phyloP scores from a whole-genome alignment of 2,797 vertebrate genomes.

The Rhinophrynus dorsalis region DNA sequence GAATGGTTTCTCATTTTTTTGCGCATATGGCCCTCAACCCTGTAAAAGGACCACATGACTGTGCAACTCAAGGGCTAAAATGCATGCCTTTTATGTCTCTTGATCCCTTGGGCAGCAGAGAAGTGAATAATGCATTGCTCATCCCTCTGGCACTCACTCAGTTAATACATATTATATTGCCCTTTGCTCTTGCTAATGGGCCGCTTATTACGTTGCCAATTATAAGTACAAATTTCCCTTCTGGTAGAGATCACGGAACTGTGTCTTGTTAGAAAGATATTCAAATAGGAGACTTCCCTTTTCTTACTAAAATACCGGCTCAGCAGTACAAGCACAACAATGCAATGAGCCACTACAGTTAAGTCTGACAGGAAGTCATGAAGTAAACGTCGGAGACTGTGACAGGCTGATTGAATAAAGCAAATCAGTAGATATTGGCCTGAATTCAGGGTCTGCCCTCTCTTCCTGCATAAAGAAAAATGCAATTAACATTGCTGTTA shows the following conservation, averaged over 20 bases:
- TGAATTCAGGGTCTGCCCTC: not conserved
- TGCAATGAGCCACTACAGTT: not conserved
- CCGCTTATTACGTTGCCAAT: constrained; percentile 5
- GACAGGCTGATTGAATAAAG: not conserved
- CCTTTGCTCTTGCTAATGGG: too few species aligned
- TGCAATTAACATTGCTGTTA: too few species aligned
- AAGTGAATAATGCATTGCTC: too few species aligned
- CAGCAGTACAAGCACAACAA: constrained; percentile 11
- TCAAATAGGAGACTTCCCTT: constrained; percentile 4
- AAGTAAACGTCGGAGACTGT: not conserved
- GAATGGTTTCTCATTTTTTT: too few species aligned
- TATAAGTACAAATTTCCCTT: constrained; percentile 18
- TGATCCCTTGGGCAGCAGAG: too few species aligned
- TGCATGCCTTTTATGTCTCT: too few species aligned
- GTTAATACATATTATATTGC: too few species aligned
- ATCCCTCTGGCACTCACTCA: too few species aligned
- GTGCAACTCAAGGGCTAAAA: too few species aligned
- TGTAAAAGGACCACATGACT: too few species aligned
- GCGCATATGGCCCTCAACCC: too few species aligned
- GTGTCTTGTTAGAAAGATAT: not conserved
- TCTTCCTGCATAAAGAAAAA: not conserved
- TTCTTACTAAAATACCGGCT: not conserved
- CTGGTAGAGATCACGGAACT: not conserved
- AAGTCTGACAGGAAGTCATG: constrained; percentile 30
- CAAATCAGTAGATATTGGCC: not conserved